Evolutionary conservation across 2,888 invertebrate genomes (phyloP), one percentile per base, ranked within the genome.

Genomic region (Trichacis sp.): DNA sequence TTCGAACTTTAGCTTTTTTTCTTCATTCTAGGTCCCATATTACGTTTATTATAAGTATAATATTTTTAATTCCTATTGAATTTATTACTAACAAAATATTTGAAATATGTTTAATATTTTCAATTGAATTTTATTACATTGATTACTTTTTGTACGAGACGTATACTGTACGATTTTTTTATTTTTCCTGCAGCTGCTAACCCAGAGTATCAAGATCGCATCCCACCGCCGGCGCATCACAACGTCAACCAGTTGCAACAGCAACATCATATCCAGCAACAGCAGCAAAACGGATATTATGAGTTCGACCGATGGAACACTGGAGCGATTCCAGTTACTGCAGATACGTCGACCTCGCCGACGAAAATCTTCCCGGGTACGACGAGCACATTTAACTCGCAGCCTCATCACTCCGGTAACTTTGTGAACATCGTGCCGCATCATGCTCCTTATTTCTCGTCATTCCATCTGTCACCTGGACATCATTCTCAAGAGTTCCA

Each of bases 261-360:
- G 80, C 76, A 33, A 9, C 33, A 33, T 33, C 33, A 33, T 33
- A 2, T 33, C 11, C 33, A 33, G 33, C 33, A 64, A 9, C 33
- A 88, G 73, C 90, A 90, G 78, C 90, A 90, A 80, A 89, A 90
- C 67, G 90, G 89, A 52, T 93, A 92, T 79, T 92, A 92, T 75
- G 93, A 94, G 82, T 92, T 93, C 75, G 93, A 92, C 75, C 87
- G 93, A 72, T 94, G 93, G 93, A 93, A 92, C 82, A 85, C 92
- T 54, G 90, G 92, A 36, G 88, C 89, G 6, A 89, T 91, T 14
- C 36, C 56, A 1, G 15, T 5, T 5, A 24, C n/a, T n/a, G n/a
- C 54, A 5, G 24, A 5, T 5, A 3, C 24, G 24, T 3, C 33
- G 33, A 33, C 33, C n/a, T 33, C 42, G n/a, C 87, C 89, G 20